Conservation (phyloP, 2,888 invertebrate species). For the Ommatoiulus sabulosus region DNA sequence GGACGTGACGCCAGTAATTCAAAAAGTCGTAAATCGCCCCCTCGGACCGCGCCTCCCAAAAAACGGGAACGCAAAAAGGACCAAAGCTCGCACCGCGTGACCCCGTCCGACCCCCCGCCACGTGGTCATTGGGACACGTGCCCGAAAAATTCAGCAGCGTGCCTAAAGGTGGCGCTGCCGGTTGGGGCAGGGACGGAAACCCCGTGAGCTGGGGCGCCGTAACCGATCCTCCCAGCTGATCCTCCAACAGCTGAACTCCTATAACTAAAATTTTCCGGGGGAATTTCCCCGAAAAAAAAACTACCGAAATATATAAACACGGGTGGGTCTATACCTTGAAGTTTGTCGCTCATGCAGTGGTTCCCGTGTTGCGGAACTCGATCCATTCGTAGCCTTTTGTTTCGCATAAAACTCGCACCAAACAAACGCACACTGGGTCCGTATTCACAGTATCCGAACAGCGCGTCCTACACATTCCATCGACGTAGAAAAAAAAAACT, state of each 20-base stretch:
- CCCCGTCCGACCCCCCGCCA: neutral
- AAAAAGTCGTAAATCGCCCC: too few species aligned
- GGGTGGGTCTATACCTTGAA: neutral
- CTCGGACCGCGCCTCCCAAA: too few species aligned
- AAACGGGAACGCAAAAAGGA: too few species aligned
- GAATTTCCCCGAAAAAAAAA: too few species aligned
- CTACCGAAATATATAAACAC: neutral
- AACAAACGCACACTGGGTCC: neutral
- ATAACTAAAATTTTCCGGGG: too few species aligned
- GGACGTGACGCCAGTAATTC: too few species aligned
- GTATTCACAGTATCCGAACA: neutral
- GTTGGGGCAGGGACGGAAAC: neutral
- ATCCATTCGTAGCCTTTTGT: neutral
- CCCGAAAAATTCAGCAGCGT: neutral
- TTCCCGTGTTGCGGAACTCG: neutral
- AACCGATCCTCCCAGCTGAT: neutral
- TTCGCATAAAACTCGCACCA: neutral
- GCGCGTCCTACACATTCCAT: neutral
- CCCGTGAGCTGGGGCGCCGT: neutral
- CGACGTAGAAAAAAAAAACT: neutral
- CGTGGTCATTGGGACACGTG: slow-evolving; percentile 24
- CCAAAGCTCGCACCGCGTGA: too few species aligned
- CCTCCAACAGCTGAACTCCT: neutral
- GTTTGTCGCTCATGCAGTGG: neutral
- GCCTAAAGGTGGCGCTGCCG: neutral